Evolutionary conservation across 2,113 vertebrate genomes (phyloP), one percentile per base, ranked within the genome.

Genomic region (Vanacampus margaritifer): DNA sequence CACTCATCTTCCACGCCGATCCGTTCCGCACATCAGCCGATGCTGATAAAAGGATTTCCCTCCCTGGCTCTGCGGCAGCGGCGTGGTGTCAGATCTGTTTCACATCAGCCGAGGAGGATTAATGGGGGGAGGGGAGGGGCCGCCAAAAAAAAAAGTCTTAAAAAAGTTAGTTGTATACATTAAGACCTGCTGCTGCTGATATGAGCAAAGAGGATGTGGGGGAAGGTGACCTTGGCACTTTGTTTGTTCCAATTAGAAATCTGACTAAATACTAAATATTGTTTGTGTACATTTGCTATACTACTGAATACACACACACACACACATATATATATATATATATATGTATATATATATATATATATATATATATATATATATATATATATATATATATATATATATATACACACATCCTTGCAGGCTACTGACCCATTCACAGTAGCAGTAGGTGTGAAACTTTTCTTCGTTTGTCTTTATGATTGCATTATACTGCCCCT

Each of bases 71-170:
- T 62, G 60, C 39, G 32, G 37, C 60, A 62, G 37, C 43, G 14
- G 60, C 39, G 60, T 62, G n/a, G 24, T 62, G 60, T 62, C 60
- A 62, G 60, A 62, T 62, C 60, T 62, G 60, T 62, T 57, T 62
- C 60, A 62, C n/a, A 45, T 62, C 60, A 62, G n/a, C 60, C 37
- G 37, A 43, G 37, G n/a, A 26, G 60, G 60, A 62, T 62, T 62
- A 62, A 43, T 17, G 39, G n/a, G 43, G 14, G 37, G 17, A 17
- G 48, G 48, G n/a, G 7, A 0, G 21, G 2, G 16, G 43, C 4
- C 21, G 9, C 3, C 5, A 6, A 14, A 2, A 6, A 41, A 62
- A 39, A 62, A 62, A 62, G 60, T 43, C 13, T 62, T 57, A 26
- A n/a, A 26, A 62, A 62, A 62, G 39, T 62, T 62, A 41, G 23